A percentile compares a stretch with the other conserved stretches of the same genome.
Evolutionary conservation across 2,797 vertebrate species (phyloP).

Genomic region (Margarornis squamiger): DNA sequence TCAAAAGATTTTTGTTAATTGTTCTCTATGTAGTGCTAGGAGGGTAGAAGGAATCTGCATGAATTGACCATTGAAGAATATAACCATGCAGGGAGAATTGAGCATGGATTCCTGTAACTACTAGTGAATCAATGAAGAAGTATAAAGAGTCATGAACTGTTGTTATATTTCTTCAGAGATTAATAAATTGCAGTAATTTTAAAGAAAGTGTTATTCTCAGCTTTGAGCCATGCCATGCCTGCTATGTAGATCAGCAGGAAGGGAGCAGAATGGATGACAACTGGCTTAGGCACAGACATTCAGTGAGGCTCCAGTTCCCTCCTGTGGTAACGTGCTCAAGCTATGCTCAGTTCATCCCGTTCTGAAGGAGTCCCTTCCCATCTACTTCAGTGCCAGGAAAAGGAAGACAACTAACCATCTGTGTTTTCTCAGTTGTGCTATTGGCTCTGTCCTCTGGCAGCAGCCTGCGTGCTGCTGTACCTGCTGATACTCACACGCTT

Average conservation of each 20-base stretch:
- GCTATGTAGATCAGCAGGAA: fast-evolving
- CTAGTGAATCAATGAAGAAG: not conserved
- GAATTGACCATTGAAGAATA: not conserved
- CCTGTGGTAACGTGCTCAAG: not conserved
- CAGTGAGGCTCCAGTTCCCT: not conserved
- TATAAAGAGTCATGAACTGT: not conserved
- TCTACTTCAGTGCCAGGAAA: not conserved
- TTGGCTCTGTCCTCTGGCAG: not conserved
- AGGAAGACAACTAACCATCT: not conserved
- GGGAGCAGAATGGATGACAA: not conserved
- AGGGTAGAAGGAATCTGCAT: not conserved
- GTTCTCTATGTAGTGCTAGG: not conserved
- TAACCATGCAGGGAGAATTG: not conserved
- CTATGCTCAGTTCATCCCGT: not conserved
- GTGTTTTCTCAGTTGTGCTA: not conserved
- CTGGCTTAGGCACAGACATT: not conserved
- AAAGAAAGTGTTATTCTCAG: not conserved
- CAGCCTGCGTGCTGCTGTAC: not conserved
- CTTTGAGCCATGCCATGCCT: not conserved
- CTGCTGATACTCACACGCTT: not conserved
- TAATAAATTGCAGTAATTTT: not conserved
- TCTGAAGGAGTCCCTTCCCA: not conserved
- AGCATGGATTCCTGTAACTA: not conserved
- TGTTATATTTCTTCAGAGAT: not conserved
- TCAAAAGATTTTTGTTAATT: not conserved